A percentile compares a stretch with the other conserved stretches of the same genome.
phyloP scores from a whole-genome alignment of 2,113 vertebrate genomes.

The Chitala chitala region DNA sequence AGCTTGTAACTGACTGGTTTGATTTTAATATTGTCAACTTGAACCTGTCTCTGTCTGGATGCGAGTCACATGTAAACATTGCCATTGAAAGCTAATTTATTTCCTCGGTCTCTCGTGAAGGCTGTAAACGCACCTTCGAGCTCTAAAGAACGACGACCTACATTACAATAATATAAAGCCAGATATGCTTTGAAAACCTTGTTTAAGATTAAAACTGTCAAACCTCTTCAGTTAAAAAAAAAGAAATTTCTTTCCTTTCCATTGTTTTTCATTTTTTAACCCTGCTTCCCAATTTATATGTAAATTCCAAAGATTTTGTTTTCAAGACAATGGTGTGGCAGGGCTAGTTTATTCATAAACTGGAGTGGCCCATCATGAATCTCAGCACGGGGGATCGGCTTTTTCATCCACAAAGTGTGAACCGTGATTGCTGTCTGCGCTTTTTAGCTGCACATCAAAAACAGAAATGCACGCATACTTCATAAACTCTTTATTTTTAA shows the following conservation, averaged over 20 bases:
- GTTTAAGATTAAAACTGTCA: conserved; percentile 20
- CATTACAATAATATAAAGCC: conserved; percentile 13
- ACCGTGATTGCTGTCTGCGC: background rate
- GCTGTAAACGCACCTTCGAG: background rate
- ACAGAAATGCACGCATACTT: background rate
- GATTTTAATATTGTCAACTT: background rate
- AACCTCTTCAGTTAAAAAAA: conserved; percentile 7
- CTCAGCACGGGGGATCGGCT: background rate
- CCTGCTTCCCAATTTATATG: conserved; percentile 29
- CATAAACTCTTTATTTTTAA: too few species aligned
- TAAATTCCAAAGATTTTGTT: conserved; percentile 28
- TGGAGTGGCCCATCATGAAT: background rate
- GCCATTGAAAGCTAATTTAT: conserved; percentile 7
- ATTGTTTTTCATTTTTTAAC: conserved; percentile 6
- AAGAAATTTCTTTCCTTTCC: background rate
- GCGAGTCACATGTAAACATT: conserved; percentile 7
- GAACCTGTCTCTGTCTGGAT: background rate
- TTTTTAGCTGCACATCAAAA: background rate
- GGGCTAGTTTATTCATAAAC: conserved; percentile 22
- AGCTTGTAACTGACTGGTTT: conserved; percentile 14
- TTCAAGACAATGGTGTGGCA: conserved; percentile 21
- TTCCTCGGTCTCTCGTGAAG: background rate
- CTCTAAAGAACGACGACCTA: background rate
- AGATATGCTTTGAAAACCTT: conserved; percentile 11
- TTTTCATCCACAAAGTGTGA: background rate